Conservation (phyloP, 2,797 vertebrate genomes). For the Poeciliopsis infans region DNA sequence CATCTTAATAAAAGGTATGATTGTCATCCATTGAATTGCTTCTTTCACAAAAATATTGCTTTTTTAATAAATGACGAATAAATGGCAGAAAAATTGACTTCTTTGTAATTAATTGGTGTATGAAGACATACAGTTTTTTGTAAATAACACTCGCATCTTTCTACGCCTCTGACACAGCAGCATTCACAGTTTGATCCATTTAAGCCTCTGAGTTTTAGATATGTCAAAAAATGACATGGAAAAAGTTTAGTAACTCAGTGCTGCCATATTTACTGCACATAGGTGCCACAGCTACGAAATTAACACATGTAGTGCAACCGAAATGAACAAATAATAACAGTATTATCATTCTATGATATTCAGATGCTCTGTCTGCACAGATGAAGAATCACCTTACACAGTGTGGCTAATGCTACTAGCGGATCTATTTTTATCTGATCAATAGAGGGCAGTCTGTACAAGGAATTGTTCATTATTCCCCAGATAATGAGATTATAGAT, state of each 20-base stretch:
- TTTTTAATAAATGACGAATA: constrained; percentile 3
- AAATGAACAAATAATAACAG: not conserved
- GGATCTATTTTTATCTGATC: not conserved
- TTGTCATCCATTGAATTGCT: constrained; percentile 6
- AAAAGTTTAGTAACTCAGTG: not conserved
- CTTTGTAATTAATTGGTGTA: not conserved
- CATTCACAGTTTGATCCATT: not conserved
- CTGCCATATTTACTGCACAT: not conserved
- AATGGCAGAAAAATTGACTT: not conserved
- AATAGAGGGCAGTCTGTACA: not conserved
- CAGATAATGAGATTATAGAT: not conserved
- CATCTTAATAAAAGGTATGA: constrained; percentile 36
- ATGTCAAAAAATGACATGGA: not conserved
- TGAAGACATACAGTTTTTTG: not conserved
- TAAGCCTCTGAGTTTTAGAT: not conserved
- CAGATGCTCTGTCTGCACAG: not conserved
- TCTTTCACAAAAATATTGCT: not conserved
- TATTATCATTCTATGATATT: not conserved
- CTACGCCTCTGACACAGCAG: not conserved
- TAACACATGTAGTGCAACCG: not conserved
- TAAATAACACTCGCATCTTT: not conserved
- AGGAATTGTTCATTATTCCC: not conserved
- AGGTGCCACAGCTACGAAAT: not conserved
- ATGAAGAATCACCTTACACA: not conserved
- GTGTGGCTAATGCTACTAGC: not conserved